Base-by-base conservation (phyloP, 64 coral and sea anemone genomes). In the Hydrozoanthus tunicans region DNA sequence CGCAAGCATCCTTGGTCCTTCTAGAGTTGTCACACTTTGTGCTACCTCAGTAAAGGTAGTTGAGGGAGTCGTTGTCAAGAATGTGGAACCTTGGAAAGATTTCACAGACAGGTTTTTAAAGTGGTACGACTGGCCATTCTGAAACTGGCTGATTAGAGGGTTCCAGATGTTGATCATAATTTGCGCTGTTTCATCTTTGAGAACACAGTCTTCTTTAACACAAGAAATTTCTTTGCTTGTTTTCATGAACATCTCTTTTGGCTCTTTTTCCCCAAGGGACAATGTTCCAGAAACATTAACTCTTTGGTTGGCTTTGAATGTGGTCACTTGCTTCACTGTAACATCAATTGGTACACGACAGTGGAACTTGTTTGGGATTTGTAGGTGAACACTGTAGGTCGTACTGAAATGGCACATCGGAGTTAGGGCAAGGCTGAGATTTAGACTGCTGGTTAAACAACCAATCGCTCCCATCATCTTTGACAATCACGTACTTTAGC, bases 401-500 rank as follows among this genome's bases (percentile, higher is more conserved):
- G 73, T 81, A 54, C 4, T 77, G 26, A 77, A 77, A 77, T 54
- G 74, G 12, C 43, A 77, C 11, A 51, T 77, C 52, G 15, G 51
- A 77, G 11, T 56, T 54, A 52, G 51, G 26, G 26, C 26, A 7
- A 52, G 26, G 26, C 26, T 51, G 26, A 52, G 43, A 32, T 14
- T 58, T 32, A 14, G 32, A 85, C 61, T 64, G 27, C 26, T 69
- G 61, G 61, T 85, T 85, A 64, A 85, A 66, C n/a, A 91, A 66
- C 60, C 62, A 81, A 63, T 81, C 89, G 68, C 77, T 15, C 68
- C 57, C 77, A 79, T 67, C 76, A 24, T 70, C 20, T 69, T 91
- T 60, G 20, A 83, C 56, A 57, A 82, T 83, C 66, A 91, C 65
- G 71, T 91, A 57, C 64, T 82, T 81, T 56, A 91, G 69, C 62